Evolutionary conservation across 1,140 invertebrate genomes (phyloP), one percentile per base, ranked within the genome.

Genomic region (Drosophila triauraria): DNA sequence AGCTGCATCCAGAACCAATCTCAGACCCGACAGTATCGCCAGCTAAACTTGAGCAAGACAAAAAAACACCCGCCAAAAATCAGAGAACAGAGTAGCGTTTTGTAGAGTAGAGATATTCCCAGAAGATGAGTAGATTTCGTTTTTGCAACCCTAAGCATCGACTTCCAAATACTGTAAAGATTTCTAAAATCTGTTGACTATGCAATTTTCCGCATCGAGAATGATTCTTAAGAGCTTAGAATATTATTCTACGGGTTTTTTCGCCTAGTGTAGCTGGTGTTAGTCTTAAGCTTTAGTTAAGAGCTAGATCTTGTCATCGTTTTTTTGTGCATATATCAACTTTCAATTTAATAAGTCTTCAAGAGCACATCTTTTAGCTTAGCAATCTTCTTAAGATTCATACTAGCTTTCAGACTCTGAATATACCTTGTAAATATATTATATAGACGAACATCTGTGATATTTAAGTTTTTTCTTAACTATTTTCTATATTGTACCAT

Each of bases 381-480:
- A 76, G 70, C 69, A 40, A 64, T 57, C 63, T 46, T 54, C 54
- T 63, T 67, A 30, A 59, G 42, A 65, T 64, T 75, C 70, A 75
- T 38, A 57, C 48, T 71, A 59, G 15, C 69, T 46, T 78, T 64
- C 56, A 54, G 38, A 75, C 60, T 72, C 47, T 75, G 56, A 71
- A 58, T 57, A 80, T 42, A 70, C 57, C 71, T 68, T 72, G 59
- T 60, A 71, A 38, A 48, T 63, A 80, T 75, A 58, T 44, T 51
- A 51, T 78, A n/a, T 64, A 59, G 61, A 56, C 61, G 53, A 76
- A 90, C 56, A 91, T 91, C 86, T 91, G 86, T 91, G 86, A 91
- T 91, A 91, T 78, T 80, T 91, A 91, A 91, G 86, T 91, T 91
- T 91, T 90, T 91, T 77, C 82, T 86, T 86, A 84, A 88, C 85